Evolutionary conservation across 2,888 invertebrate genomes (phyloP).

Genomic region (Sepiola atlantica): DNA sequence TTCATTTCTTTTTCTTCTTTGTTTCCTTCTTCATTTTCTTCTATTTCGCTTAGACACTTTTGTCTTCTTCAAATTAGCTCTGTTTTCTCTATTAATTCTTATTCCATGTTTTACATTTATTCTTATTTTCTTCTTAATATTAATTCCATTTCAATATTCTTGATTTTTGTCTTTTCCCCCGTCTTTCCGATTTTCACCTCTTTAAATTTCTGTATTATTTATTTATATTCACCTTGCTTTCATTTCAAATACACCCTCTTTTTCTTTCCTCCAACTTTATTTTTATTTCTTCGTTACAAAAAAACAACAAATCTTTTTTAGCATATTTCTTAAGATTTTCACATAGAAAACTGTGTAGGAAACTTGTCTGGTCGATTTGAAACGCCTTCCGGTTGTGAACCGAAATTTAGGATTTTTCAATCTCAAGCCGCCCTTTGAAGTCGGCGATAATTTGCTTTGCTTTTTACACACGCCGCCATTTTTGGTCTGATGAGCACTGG

Average conservation of each 20-base stretch:
- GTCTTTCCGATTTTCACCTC: no score
- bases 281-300: not conserved
- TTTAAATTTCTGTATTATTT: no score
- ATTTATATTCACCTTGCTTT: no score
- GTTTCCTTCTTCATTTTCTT: no score
- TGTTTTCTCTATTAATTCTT: no score
- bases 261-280: not conserved
- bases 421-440: constrained; percentile 14
- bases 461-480: not conserved
- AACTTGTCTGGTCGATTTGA: not conserved
- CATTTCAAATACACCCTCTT: not conserved
- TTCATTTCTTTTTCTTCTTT: no score
- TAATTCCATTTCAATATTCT: no score
- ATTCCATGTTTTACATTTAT: no score
- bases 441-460: not conserved
- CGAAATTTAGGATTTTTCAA: not conserved
- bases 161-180: no score
- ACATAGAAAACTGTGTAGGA: not conserved
- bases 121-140: no score
- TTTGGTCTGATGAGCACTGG: not conserved
- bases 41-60: no score
- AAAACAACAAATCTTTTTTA: not conserved
- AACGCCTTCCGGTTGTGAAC: not conserved
- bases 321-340: not conserved
- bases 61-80: no score